Evolutionary conservation across 1,140 invertebrate genomes (phyloP).

Genomic region (Caerostris darwini): DNA sequence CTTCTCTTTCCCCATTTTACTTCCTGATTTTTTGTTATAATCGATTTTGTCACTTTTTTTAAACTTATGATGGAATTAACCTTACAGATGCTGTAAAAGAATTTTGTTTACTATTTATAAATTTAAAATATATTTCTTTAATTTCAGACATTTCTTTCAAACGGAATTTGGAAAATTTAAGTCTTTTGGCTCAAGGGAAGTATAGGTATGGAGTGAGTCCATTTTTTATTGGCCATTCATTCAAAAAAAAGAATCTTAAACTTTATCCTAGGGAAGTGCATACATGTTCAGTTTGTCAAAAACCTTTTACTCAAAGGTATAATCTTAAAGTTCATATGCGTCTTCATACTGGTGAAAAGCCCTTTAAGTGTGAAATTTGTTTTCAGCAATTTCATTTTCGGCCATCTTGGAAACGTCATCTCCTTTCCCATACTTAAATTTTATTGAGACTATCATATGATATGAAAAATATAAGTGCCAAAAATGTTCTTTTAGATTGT

Average conservation of each 20-base stretch:
- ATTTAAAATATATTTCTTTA: slow-evolving; percentile 4
- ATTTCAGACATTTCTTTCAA: slow-evolving; percentile 54
- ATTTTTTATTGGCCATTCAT: not conserved
- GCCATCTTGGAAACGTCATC: slow-evolving; percentile 60
- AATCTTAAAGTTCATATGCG: slow-evolving; percentile 95
- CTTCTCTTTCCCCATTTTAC: not conserved
- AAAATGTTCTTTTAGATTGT: too few relatives aligned
- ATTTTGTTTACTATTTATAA: not conserved
- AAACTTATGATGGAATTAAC: too few relatives aligned
- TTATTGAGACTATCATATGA: not conserved
- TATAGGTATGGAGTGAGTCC: slow-evolving; percentile 1
- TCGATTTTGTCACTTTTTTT: too few relatives aligned
- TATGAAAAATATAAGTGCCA: too few relatives aligned
- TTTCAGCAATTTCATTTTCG: slow-evolving; percentile 85
- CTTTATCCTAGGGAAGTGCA: slow-evolving; percentile 23
- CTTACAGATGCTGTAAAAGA: too few relatives aligned
- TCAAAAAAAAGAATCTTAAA: not conserved
- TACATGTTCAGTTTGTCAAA: slow-evolving; percentile 92
- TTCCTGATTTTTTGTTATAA: too few relatives aligned
- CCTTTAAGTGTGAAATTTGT: slow-evolving; percentile 90
- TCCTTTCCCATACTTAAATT: not conserved
- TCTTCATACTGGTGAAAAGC: slow-evolving; percentile 94
- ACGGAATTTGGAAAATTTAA: slow-evolving; percentile 19
- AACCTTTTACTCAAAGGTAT: slow-evolving; percentile 96
- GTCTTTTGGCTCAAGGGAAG: slow-evolving; percentile 5